phyloP scores from a whole-genome alignment of 2,797 vertebrate genomes.

The Sebastes nivosus region DNA sequence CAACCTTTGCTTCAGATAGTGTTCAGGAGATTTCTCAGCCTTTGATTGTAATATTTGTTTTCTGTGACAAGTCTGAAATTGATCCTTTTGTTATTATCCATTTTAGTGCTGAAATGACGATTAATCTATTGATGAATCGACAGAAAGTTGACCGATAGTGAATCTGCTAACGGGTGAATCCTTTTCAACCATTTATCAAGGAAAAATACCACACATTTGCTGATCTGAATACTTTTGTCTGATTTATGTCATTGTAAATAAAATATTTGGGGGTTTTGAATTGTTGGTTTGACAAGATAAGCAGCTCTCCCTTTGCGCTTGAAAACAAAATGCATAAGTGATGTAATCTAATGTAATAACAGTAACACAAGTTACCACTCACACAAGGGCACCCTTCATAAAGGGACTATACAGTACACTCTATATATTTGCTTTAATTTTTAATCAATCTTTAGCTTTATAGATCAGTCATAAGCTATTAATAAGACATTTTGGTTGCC shows the following conservation, averaged over 20 bases:
- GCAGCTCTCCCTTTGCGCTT: background rate
- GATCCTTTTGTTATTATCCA: background rate
- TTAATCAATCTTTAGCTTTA: background rate
- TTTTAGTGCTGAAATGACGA: background rate
- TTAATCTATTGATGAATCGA: background rate
- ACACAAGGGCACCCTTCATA: background rate
- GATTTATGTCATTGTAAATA: background rate
- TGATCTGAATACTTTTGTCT: background rate
- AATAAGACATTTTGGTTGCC: background rate
- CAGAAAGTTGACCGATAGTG: background rate
- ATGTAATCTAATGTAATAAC: background rate
- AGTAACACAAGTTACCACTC: background rate
- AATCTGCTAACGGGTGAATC: background rate
- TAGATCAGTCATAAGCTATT: background rate
- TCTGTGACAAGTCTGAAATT: background rate
- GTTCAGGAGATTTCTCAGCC: background rate
- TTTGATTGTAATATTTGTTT: background rate
- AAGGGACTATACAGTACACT: background rate
- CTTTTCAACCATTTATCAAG: background rate
- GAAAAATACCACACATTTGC: background rate
- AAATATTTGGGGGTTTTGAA: background rate
- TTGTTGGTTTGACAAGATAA: background rate
- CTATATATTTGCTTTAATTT: background rate
- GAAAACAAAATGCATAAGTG: background rate
- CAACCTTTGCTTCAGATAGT: background rate